Evolutionary conservation across 2,113 vertebrate genomes (phyloP).

Genomic region (Ia io): DNA sequence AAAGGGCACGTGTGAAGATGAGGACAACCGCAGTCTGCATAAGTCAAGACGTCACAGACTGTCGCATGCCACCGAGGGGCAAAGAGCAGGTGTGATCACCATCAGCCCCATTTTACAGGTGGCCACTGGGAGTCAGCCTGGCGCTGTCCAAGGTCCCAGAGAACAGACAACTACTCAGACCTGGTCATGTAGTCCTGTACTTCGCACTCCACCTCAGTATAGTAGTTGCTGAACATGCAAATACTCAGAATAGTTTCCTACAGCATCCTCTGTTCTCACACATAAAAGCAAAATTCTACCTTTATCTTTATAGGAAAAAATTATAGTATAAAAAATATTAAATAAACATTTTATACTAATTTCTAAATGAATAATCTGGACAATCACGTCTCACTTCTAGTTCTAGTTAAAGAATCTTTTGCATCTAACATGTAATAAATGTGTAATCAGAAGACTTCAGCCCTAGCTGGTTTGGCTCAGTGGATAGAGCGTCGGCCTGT

Average conservation of each 20-base stretch:
- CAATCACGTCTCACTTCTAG: not conserved
- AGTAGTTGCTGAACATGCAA: slow-evolving; percentile 35
- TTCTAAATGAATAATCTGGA: not conserved
- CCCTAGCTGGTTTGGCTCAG: no score
- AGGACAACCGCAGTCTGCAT: not conserved
- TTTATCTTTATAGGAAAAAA: slow-evolving; percentile 7
- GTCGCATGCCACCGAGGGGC: not conserved
- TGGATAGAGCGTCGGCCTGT: no score
- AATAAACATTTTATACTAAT: not conserved
- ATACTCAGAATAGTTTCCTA: not conserved
- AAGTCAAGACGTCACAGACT: not conserved
- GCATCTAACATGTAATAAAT: not conserved
- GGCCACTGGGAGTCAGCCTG: not conserved
- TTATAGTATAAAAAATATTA: not conserved
- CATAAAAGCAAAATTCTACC: not conserved
- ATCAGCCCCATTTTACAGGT: not conserved
- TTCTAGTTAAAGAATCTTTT: not conserved
- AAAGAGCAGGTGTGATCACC: not conserved
- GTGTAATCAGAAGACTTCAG: not conserved
- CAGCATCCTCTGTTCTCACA: not conserved
- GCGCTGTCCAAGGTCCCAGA: not conserved
- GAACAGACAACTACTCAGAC: not conserved
- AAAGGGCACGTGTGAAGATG: not conserved
- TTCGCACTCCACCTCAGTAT: not conserved
- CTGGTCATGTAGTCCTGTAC: not conserved